Evolutionary conservation across 1,140 invertebrate genomes (phyloP).

Genomic region (Glossosoma conforme): DNA sequence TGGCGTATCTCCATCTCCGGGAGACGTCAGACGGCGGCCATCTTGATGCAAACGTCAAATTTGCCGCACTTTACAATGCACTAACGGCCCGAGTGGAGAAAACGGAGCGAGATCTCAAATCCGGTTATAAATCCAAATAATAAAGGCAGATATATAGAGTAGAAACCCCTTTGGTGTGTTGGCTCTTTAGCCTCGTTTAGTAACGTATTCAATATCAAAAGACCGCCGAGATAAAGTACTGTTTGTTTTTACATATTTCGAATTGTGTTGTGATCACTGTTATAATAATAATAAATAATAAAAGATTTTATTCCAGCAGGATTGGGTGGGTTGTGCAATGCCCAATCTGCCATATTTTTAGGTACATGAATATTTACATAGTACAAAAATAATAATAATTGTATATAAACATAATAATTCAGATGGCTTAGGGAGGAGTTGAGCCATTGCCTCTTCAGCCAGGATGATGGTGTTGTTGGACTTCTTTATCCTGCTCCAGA

Average conservation of each 20-base stretch:
- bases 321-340: too few relatives aligned
- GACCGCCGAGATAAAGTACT: not conserved
- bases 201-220: not conserved
- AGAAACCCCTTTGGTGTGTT: conserved; percentile 1
- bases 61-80: conserved; percentile 6
- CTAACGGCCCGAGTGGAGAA: conserved; percentile 1
- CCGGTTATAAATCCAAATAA: conserved; percentile 1
- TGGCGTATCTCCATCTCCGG: conserved; percentile 19
- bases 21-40: conserved; percentile 11
- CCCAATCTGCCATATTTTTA: too few relatives aligned
- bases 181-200: not conserved
- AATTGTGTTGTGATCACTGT: not conserved
- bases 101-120: conserved; percentile 5
- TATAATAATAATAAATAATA: conserved; percentile 8
- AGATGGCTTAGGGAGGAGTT: too few relatives aligned
- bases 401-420: too few relatives aligned
- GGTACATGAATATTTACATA: too few relatives aligned
- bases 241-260: not conserved
- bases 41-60: conserved; percentile 19
- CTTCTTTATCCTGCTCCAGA: too few relatives aligned
- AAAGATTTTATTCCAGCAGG: too few relatives aligned
- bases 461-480: too few relatives aligned
- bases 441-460: too few relatives aligned
- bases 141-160: too few relatives aligned
- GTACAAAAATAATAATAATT: too few relatives aligned